These are phyloP conservation scores for Sporophila hypoxantha DNA, from an alignment of 2,113 vertebrate genomes.

Conservation along the genomic window DNA sequence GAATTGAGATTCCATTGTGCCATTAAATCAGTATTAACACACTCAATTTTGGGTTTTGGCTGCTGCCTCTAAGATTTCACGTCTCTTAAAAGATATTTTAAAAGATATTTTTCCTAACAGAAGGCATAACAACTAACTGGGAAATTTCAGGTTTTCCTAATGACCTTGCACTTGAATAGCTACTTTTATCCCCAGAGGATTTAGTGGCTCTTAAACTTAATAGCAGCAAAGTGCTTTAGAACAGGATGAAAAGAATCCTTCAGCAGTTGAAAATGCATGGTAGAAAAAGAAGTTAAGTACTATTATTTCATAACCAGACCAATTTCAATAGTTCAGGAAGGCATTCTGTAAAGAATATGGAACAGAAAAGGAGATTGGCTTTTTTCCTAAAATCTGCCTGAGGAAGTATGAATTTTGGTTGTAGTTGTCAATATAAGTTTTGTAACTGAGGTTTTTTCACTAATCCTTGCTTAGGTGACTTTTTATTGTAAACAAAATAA, in stretches of 20 bases:
- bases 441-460: not conserved
- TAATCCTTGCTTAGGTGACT: not conserved
- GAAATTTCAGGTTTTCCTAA: not conserved
- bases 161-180: constrained; percentile 4
- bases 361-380: not conserved
- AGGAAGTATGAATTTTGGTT: not conserved
- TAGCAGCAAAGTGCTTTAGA: not conserved
- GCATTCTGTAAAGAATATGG: not conserved
- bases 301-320: not conserved
- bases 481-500: not conserved
- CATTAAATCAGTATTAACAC: not conserved
- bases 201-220: constrained; percentile 10
- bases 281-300: not conserved
- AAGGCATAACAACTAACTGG: not conserved
- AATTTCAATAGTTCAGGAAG: not conserved
- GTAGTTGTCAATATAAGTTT: not conserved
- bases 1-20: not conserved
- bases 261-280: not conserved
- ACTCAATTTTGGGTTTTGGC: not conserved
- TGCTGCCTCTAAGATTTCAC: not conserved
- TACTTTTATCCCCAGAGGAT: not conserved
- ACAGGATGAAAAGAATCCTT: not conserved
- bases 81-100: not conserved
- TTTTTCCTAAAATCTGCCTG: not conserved
- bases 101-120: not conserved